A percentile compares a stretch with the other conserved stretches of the same genome.
Evolutionary conservation across 2,113 vertebrate genomes (phyloP).

Genomic region (Pollimyrus isidori): DNA sequence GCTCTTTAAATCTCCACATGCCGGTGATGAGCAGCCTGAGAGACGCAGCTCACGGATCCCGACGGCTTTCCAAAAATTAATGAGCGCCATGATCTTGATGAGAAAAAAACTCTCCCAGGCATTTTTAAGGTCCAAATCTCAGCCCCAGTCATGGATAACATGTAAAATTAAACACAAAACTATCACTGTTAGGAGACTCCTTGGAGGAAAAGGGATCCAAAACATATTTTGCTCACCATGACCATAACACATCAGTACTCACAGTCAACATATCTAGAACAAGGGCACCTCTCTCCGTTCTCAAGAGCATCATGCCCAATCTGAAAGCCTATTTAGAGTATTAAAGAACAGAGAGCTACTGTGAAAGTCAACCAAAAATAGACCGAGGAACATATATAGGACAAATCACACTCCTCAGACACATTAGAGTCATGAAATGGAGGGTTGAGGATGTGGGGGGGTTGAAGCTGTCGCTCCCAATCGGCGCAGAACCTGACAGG

Average conservation of each 20-base stretch:
- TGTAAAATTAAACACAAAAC: not conserved
- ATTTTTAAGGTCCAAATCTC: not conserved
- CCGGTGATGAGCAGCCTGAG: not conserved
- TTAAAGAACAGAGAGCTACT: not conserved
- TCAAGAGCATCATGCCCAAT: not conserved
- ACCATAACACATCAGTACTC: not conserved
- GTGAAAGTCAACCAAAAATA: not conserved
- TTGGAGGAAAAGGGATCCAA: not conserved
- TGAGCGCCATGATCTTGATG: conserved; percentile 12
- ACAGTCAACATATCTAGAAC: not conserved
- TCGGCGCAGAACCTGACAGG: conserved; percentile 80
- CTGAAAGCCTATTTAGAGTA: not conserved
- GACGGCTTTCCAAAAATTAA: not conserved
- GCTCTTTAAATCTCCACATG: not conserved
- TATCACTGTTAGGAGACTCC: not conserved
- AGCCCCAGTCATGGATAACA: not conserved
- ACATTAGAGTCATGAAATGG: conserved; percentile 27
- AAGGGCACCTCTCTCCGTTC: not conserved
- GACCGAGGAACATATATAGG: conserved; percentile 33
- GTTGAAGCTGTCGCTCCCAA: conserved; percentile 92
- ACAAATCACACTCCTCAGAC: conserved; percentile 16
- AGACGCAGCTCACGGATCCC: not conserved
- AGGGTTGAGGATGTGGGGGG: conserved; percentile 58
- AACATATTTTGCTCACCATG: not conserved
- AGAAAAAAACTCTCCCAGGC: not conserved